Evolutionary conservation across 2,797 vertebrate species (phyloP).

Genomic region (Gallinago solitaria): DNA sequence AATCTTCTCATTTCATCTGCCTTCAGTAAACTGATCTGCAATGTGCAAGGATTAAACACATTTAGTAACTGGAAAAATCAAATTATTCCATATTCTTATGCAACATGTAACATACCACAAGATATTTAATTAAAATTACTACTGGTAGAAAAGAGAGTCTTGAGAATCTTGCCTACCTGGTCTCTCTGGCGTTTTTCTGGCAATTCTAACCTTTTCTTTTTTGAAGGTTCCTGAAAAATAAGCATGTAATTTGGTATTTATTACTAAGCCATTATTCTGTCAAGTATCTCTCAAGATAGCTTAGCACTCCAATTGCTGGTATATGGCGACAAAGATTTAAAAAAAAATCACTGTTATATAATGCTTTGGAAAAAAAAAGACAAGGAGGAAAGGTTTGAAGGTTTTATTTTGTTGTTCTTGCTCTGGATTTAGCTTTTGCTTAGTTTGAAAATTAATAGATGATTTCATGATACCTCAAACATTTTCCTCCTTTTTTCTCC

Average conservation of each 20-base stretch:
- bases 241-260: constrained; percentile 36
- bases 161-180: constrained; percentile 80
- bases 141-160: neutral
- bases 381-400: constrained; percentile 72
- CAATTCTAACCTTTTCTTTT: constrained; percentile 87
- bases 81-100: neutral
- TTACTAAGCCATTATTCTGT: neutral
- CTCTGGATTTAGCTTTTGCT: constrained; percentile 14
- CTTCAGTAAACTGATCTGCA: constrained; percentile 88
- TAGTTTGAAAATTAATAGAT: constrained; percentile 62
- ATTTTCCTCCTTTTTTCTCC: constrained; percentile 90
- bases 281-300: neutral
- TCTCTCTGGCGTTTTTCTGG: constrained; percentile 89
- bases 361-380: constrained; percentile 65
- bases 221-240: constrained; percentile 84
- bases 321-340: neutral
- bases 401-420: neutral
- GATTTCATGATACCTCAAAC: constrained; percentile 85
- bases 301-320: constrained; percentile 21
- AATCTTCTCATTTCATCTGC: constrained; percentile 89
- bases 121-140: neutral
- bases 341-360: neutral
- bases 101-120: neutral
- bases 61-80: constrained; percentile 2
- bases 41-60: constrained; percentile 43